Percentiles rank a stretch among this genome's conserved stretches.
These are phyloP conservation scores for Mylabris sibirica DNA, from an alignment of 2,888 invertebrate genomes.

Conservation along the genomic window DNA sequence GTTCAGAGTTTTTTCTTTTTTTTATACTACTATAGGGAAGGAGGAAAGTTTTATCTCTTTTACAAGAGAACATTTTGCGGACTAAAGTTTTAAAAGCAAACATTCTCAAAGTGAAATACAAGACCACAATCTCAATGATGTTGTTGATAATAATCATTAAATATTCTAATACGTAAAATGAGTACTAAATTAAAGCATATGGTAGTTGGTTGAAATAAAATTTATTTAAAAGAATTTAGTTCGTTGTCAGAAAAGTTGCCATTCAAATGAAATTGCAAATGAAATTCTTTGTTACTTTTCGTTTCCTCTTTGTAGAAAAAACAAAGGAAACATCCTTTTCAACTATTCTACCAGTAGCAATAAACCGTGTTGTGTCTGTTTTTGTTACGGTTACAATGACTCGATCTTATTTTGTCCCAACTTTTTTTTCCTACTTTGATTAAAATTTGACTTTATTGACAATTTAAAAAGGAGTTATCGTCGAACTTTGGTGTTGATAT, in stretches of 20 bases:
- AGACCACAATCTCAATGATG: constrained; percentile 15
- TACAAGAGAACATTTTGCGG: constrained; percentile 23
- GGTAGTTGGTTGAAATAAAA: constrained; percentile 42
- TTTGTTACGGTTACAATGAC: constrained; percentile 49
- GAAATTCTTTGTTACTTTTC: constrained; percentile 34
- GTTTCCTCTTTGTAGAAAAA: constrained; percentile 20
- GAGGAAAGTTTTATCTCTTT: constrained; percentile 52
- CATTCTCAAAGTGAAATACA: constrained; percentile 31
- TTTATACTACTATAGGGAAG: constrained; percentile 12
- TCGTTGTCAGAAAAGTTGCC: constrained; percentile 20
- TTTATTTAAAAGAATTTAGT: constrained; percentile 37
- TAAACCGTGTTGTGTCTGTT: constrained; percentile 38
- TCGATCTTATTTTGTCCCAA: constrained; percentile 43
- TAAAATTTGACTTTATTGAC: constrained; percentile 24
- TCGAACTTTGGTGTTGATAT: constrained; percentile 44
- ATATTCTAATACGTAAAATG: constrained; percentile 30
- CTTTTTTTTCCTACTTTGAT: constrained; percentile 20
- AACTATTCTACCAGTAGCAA: constrained; percentile 44
- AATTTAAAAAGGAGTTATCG: constrained; percentile 40
- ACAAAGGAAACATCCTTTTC: constrained; percentile 40
- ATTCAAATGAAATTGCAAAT: constrained; percentile 41
- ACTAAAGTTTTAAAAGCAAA: constrained; percentile 25
- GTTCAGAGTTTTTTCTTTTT: constrained; percentile 51
- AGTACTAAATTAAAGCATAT: constrained; percentile 21
- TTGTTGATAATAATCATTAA: constrained; percentile 42